Conservation (phyloP, 1,140 invertebrate genomes). For the Sesamia nonagrioides region DNA sequence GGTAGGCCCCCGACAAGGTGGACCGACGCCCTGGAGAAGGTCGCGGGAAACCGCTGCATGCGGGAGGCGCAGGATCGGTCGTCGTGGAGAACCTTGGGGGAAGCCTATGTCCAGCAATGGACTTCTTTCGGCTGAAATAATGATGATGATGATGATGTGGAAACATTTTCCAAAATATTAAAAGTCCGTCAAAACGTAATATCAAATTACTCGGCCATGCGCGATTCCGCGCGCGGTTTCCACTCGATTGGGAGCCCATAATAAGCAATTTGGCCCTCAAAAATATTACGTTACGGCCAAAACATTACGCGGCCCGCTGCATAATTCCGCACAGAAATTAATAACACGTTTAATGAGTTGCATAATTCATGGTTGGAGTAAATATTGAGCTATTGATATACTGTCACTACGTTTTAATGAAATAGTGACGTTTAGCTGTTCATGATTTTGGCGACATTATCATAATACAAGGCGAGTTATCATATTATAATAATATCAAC, state of each 20-base stretch:
- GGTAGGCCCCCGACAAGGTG: no score
- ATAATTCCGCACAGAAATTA: conserved; percentile 43
- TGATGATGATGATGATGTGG: no score
- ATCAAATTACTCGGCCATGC: conserved; percentile 24
- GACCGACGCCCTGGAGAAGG: no score
- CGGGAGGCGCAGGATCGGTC: no score
- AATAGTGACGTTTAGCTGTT: background rate
- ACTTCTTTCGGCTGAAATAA: no score
- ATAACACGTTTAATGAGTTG: conserved; percentile 55
- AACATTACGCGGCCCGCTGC: conserved; percentile 46
- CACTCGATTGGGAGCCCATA: conserved; percentile 7
- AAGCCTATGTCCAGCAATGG: no score
- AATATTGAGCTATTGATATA: conserved; percentile 52
- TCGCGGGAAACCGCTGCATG: no score
- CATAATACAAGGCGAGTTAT: no score
- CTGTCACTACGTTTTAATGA: conserved; percentile 21
- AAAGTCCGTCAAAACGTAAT: background rate
- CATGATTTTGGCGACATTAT: background rate
- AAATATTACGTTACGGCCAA: conserved; percentile 44
- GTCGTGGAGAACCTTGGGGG: no score
- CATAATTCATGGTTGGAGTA: conserved; percentile 55
- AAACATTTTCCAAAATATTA: background rate
- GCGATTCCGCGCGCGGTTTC: conserved; percentile 19
- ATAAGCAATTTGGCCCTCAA: conserved; percentile 52
- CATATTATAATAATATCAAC: no score